Evolutionary conservation across 2,888 invertebrate genomes (phyloP), one percentile per base, ranked within the genome.

Genomic region (Microdon myrmicae): DNA sequence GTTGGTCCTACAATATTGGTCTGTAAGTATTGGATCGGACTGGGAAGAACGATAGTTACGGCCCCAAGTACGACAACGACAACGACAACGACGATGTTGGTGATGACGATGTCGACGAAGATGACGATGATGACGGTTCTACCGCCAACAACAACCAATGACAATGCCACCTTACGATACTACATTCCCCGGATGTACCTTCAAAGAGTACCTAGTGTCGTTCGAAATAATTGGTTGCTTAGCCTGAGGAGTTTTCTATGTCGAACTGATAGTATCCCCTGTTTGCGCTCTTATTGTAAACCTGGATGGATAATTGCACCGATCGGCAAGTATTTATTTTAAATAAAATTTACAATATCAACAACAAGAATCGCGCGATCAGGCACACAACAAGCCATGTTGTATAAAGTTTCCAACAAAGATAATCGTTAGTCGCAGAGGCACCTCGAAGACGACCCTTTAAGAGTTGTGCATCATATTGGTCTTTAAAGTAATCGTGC

Each of bases 321-420:
- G 64, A 64, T 58, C 51, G 58, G 53, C 51, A 47, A 64, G 64
- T 64, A 64, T 64, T 64, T 64, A 64, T 64, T 64, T 64, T 64
- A 64, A 58, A 64, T 64, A 58, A 64, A 64, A 64, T 64, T 64
- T 64, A 64, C 64, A 64, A 64, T 58, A 58, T 64, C 58, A 53
- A 56, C 51, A 58, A 64, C 64, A 58, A 64, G 56, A 64, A 64
- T 64, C 64, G 56, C 64, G 54, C 31, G 35, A 26, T 34, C 17
- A 37, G 26, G 29, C n/a, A n/a, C 45, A 47, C 55, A 41, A 64
- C 56, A 58, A 58, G 56, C 64, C 56, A 64, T 64, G n/a, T 64
- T 64, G 58, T 64, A 58, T 67, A 60, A 67, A 67, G 59, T 67
- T 67, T 19, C 35, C 48, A 48, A 25, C 26, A 29, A 35, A 41